A percentile compares a stretch with the other conserved stretches of the same genome.
Evolutionary conservation across 2,888 invertebrate genomes (phyloP).

Genomic region (Lymantria monacha): DNA sequence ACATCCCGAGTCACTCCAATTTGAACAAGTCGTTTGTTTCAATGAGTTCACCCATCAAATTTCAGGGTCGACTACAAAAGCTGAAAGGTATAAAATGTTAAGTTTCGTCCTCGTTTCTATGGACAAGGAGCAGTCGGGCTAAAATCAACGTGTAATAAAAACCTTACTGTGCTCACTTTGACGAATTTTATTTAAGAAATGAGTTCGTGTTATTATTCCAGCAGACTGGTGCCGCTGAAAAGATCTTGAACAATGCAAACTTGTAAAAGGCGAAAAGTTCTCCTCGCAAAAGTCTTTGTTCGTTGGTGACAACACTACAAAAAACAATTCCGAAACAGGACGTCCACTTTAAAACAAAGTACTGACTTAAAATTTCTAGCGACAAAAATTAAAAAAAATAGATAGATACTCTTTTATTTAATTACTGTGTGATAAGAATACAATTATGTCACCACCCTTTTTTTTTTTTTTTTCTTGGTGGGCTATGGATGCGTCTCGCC

Average conservation of each 20-base stretch:
- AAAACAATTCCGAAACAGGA: not conserved
- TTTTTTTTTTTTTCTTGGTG: no score
- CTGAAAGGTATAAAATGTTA: constrained; percentile 24
- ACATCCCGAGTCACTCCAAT: not conserved
- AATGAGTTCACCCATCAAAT: constrained; percentile 12
- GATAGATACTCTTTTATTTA: no score
- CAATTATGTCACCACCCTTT: no score
- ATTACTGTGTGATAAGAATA: no score
- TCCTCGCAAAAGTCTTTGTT: not conserved
- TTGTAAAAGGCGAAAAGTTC: not conserved
- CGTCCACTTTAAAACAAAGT: not conserved
- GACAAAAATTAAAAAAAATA: no score
- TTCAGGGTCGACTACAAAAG: constrained; percentile 20
- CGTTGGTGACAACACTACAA: not conserved
- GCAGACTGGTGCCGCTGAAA: not conserved
- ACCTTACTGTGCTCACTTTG: constrained; percentile 22
- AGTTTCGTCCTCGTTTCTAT: constrained; percentile 27
- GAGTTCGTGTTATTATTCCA: constrained; percentile 13
- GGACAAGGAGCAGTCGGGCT: constrained; percentile 14
- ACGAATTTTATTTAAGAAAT: constrained; percentile 24
- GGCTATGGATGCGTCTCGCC: no score
- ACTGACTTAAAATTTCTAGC: no score
- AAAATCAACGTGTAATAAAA: constrained; percentile 22
- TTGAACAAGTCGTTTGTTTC: constrained; percentile 14
- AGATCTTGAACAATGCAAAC: not conserved